These are phyloP conservation scores for Onthophagus taurus DNA, from an alignment of 1,140 invertebrate species.

Conservation along the genomic window DNA sequence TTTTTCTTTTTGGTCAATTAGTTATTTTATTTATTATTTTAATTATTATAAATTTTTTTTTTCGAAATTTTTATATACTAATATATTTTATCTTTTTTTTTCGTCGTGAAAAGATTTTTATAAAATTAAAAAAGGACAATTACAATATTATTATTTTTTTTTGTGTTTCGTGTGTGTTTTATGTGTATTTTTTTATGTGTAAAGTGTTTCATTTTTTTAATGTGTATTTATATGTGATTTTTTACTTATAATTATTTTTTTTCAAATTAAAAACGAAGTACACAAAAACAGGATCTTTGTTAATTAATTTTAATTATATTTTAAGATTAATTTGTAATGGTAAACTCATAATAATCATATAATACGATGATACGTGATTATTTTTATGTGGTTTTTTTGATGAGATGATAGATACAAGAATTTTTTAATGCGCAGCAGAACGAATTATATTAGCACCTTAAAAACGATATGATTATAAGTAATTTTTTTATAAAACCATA, in stretches of 20 bases:
- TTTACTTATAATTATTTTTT: conserved; percentile 5
- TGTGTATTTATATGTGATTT: not conserved
- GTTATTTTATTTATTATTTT: too few relatives aligned
- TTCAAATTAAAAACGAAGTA: conserved; percentile 9
- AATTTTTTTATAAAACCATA: not conserved
- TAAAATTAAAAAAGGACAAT: conserved; percentile 19
- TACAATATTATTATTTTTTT: too few relatives aligned
- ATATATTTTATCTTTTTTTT: too few relatives aligned
- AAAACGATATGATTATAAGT: not conserved
- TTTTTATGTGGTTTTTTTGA: conserved; percentile 1
- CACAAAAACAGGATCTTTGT: too few relatives aligned
- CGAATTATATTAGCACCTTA: not conserved
- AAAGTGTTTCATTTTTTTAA: conserved; percentile 7
- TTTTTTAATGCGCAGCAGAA: not conserved
- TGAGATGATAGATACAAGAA: not conserved
- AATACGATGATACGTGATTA: conserved; percentile 12
- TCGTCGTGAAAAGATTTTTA: conserved; percentile 19
- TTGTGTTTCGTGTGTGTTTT: not conserved
- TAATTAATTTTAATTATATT: not conserved
- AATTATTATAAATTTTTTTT: too few relatives aligned
- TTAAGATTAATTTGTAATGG: not conserved
- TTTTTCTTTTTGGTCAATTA: too few relatives aligned
- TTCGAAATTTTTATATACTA: too few relatives aligned
- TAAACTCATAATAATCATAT: not conserved
- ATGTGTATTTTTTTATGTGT: conserved; percentile 13